These are phyloP conservation scores for Diaprepes abbreviatus DNA, from an alignment of 2,888 invertebrate species.

Conservation along the genomic window DNA sequence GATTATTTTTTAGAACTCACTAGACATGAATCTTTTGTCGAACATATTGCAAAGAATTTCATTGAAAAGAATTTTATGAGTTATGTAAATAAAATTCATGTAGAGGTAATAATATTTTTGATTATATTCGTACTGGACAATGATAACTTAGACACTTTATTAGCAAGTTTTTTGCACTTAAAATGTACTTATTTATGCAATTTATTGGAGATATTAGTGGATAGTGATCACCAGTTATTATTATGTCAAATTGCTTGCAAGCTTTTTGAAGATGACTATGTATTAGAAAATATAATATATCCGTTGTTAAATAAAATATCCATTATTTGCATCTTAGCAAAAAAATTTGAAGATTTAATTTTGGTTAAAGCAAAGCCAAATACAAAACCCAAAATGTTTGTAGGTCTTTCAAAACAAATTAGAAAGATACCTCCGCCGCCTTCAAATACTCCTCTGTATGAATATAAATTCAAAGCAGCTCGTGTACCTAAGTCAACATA, in stretches of 20 bases:
- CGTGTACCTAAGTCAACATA: conserved; percentile 19
- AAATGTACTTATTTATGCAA: conserved; percentile 52
- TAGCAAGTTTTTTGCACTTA: conserved; percentile 52
- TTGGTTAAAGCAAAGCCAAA: conserved; percentile 45
- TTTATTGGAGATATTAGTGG: conserved; percentile 67
- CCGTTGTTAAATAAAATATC: conserved; percentile 66
- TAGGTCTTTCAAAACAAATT: conserved; percentile 37
- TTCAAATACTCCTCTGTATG: conserved; percentile 46
- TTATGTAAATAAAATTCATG: conserved; percentile 51
- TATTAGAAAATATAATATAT: conserved; percentile 69
- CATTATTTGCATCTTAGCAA: conserved; percentile 52
- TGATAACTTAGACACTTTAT: conserved; percentile 53
- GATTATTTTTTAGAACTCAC: conserved; percentile 53
- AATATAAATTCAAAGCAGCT: conserved; percentile 30
- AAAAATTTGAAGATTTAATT: conserved; percentile 30
- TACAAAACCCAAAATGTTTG: conserved; percentile 56
- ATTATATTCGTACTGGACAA: conserved; percentile 59
- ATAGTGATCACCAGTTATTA: conserved; percentile 67
- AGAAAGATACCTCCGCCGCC: conserved; percentile 45
- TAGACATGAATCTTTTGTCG: conserved; percentile 57
- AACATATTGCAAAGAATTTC: conserved; percentile 52
- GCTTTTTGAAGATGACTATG: conserved; percentile 70
- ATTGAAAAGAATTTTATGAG: conserved; percentile 50
- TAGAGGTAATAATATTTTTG: conserved; percentile 54
- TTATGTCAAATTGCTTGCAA: conserved; percentile 69